phyloP scores from a whole-genome alignment of 2,888 invertebrate species.

The Polymixis flavicincta region DNA sequence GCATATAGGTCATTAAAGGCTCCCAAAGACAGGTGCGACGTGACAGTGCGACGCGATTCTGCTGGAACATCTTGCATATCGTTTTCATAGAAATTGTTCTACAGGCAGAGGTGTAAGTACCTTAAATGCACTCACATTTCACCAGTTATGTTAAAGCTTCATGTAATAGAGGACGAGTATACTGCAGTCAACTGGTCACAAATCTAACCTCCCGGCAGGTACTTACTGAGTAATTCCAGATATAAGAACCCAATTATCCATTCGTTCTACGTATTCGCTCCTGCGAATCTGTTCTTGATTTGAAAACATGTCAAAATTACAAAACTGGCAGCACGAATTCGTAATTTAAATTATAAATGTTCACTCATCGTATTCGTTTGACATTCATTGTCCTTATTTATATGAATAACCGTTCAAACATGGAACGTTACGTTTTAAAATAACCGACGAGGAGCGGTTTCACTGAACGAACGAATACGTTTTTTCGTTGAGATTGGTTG shows the following conservation, averaged over 20 bases:
- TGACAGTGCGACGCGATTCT: too few relatives aligned
- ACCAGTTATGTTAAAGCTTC: too few relatives aligned
- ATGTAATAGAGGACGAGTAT: too few relatives aligned
- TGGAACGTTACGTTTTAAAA: slow-evolving; percentile 18
- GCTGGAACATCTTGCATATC: too few relatives aligned
- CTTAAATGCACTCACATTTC: too few relatives aligned
- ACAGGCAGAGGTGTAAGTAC: too few relatives aligned
- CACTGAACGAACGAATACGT: slow-evolving; percentile 1
- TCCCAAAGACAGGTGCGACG: too few relatives aligned
- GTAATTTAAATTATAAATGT: slow-evolving; percentile 30
- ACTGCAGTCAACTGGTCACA: too few relatives aligned
- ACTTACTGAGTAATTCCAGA: too few relatives aligned
- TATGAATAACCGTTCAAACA: slow-evolving; percentile 20
- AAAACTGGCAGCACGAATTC: not conserved
- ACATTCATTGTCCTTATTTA: slow-evolving; percentile 24
- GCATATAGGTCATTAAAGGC: too few relatives aligned
- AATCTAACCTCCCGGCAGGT: too few relatives aligned
- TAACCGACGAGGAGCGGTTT: not conserved
- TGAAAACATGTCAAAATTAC: slow-evolving; percentile 21
- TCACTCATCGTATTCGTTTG: slow-evolving; percentile 16
- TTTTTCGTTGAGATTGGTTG: not conserved
- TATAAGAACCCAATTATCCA: not conserved
- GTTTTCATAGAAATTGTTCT: too few relatives aligned
- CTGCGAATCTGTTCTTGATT: slow-evolving; percentile 19
- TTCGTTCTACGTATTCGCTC: not conserved